Evolutionary conservation across 30 jellyfish, hydroid and myxozoan species (phyloP).

Genomic region (Chironex yamaguchii): DNA sequence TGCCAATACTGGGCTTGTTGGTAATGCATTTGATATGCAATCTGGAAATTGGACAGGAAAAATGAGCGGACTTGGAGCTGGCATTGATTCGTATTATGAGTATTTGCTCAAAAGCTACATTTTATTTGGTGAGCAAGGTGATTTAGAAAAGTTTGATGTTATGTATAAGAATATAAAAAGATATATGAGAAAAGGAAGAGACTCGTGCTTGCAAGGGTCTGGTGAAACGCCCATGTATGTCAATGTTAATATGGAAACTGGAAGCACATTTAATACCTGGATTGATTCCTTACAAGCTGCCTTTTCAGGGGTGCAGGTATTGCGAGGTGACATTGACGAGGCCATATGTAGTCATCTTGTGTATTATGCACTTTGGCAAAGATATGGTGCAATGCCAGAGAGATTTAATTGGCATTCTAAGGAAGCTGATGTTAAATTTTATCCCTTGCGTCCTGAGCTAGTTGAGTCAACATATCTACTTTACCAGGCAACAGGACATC

Average conservation of each 20-base stretch:
- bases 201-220: constrained; percentile 84
- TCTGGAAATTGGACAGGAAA: constrained; percentile 96
- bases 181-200: constrained; percentile 86
- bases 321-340: constrained; percentile 94
- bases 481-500: constrained; percentile 98
- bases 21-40: constrained; percentile 87
- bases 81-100: constrained; percentile 96
- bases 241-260: constrained; percentile 90
- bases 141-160: constrained; percentile 74
- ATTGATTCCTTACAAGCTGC: constrained; percentile 95
- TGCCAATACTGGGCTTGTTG: constrained; percentile 91
- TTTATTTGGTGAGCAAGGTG: constrained; percentile 84
- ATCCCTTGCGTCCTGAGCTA: constrained; percentile 95
- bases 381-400: constrained; percentile 93
- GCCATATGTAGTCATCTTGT: constrained; percentile 97
- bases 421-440: constrained; percentile 89
- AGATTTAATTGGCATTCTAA: constrained; percentile 92
- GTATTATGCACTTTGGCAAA: constrained; percentile 93
- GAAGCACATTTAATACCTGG: constrained; percentile 87
- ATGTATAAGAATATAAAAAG: constrained; percentile 56
- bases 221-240: constrained; percentile 94
- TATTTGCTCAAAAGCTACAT: constrained; percentile 94
- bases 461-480: constrained; percentile 92
- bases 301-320: constrained; percentile 96
- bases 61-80: constrained; percentile 99